Conservation (phyloP, 2,797 vertebrate species). For the Coracias cyanogaster region DNA sequence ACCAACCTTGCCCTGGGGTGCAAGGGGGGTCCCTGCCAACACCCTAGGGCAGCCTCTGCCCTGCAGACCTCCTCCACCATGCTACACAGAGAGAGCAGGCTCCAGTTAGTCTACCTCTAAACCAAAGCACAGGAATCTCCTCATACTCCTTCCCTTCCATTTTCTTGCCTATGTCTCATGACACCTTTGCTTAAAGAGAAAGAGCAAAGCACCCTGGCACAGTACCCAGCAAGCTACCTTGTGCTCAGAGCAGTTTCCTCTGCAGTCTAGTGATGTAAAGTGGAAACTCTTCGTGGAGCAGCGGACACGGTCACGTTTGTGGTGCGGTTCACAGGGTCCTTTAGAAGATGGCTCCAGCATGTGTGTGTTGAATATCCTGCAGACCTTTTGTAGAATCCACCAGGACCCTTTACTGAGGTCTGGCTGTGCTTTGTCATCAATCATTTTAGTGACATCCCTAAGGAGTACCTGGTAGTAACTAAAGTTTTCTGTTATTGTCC, state of each 20-base stretch:
- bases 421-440: neutral
- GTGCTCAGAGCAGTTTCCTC: neutral
- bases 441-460: neutral
- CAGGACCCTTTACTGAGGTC: neutral
- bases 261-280: neutral
- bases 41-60: neutral
- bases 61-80: neutral
- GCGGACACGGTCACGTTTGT: fast-evolving
- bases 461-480: neutral
- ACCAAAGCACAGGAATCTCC: neutral
- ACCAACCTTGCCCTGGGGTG: neutral
- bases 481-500: neutral
- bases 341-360: neutral
- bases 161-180: neutral
- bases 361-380: neutral
- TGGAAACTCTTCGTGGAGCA: neutral
- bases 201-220: neutral
- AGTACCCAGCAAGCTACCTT: neutral
- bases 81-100: neutral
- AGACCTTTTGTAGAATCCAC: neutral
- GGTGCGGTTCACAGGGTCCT: neutral
- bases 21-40: neutral
- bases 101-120: neutral
- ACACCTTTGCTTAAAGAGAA: neutral
- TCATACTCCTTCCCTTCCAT: neutral